A percentile compares a stretch with the other conserved stretches of the same genome.
Evolutionary conservation across 1,140 invertebrate genomes (phyloP).

Genomic region (Drosophila virilis): DNA sequence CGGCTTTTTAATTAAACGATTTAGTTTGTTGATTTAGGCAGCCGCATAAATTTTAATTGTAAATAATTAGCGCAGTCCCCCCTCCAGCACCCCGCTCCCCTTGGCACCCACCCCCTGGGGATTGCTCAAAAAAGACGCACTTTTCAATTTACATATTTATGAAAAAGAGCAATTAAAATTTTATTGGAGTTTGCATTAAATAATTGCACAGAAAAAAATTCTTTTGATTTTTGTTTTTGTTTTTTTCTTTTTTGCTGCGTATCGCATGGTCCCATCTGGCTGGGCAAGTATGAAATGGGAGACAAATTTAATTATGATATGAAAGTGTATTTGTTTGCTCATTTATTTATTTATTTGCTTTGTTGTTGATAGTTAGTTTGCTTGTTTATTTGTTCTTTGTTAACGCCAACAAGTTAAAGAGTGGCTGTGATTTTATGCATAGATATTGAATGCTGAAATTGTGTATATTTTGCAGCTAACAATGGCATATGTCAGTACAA

Average conservation of each 20-base stretch:
- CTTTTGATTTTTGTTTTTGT: constrained; percentile 12
- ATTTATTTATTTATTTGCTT: constrained; percentile 29
- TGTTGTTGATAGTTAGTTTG: constrained; percentile 24
- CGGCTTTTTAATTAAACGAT: constrained; percentile 75
- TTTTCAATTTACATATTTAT: constrained; percentile 49
- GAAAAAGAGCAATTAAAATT: constrained; percentile 70
- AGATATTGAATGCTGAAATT: background rate
- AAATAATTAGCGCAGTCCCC: constrained; percentile 64
- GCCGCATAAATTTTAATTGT: constrained; percentile 74
- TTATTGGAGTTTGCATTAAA: constrained; percentile 74
- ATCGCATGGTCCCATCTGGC: background rate
- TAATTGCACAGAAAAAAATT: constrained; percentile 59
- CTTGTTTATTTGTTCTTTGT: constrained; percentile 24
- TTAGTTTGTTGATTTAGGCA: constrained; percentile 79
- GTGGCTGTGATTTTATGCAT: constrained; percentile 6
- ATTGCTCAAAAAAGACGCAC: constrained; percentile 16
- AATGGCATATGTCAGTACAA: too few relatives aligned
- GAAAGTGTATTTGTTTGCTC: constrained; percentile 3
- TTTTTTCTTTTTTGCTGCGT: background rate
- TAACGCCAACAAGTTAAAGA: constrained; percentile 25
- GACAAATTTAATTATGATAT: constrained; percentile 25
- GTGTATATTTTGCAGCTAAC: too few relatives aligned
- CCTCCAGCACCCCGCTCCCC: too few relatives aligned
- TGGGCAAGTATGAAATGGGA: constrained; percentile 1
- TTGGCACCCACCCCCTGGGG: background rate